Conservation (phyloP, 2,888 invertebrate genomes). For the Sarcophaga carnaria region DNA sequence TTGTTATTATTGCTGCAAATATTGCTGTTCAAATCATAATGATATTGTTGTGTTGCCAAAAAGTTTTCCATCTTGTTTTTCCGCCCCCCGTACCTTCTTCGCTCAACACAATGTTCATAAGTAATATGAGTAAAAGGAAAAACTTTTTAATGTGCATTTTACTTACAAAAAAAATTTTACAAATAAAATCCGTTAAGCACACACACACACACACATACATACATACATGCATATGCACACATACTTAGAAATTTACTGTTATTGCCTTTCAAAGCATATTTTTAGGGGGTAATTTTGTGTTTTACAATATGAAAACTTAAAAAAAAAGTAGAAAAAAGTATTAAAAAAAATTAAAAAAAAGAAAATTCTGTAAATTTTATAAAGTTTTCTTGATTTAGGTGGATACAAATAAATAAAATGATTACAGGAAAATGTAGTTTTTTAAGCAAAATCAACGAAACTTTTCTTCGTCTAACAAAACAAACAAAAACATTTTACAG, state of each 20-base stretch:
- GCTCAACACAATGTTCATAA: neutral
- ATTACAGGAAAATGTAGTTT: constrained; percentile 53
- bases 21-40: constrained; percentile 63
- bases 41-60: constrained; percentile 70
- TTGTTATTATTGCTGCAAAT: constrained; percentile 46
- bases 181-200: constrained; percentile 2
- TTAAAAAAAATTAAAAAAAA: neutral
- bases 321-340: neutral
- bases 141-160: constrained; percentile 67
- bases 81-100: neutral
- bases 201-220: neutral
- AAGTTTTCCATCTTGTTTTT: constrained; percentile 50
- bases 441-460: constrained; percentile 54
- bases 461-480: neutral
- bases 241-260: constrained; percentile 27
- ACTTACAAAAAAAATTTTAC: constrained; percentile 17
- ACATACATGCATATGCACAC: too few species aligned
- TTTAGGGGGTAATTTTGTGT: constrained; percentile 52
- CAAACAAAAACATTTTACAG: too few species aligned
- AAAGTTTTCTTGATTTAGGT: constrained; percentile 60
- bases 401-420: constrained; percentile 63
- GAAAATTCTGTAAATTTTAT: neutral
- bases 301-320: neutral
- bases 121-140: constrained; percentile 51
- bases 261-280: constrained; percentile 59